Conservation (phyloP, 2,888 invertebrate genomes). For the Bombylius major region DNA sequence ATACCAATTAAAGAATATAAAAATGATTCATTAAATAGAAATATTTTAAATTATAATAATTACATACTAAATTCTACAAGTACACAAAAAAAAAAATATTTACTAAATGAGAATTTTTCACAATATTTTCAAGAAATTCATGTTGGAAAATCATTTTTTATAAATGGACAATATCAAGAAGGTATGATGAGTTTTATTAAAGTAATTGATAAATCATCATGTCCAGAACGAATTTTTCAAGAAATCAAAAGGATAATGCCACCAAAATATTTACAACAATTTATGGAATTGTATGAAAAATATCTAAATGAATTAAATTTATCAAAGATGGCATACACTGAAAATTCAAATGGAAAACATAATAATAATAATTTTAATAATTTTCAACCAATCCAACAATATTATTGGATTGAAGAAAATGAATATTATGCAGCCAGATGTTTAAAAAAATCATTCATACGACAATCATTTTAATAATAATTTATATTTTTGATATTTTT, state of each 20-base stretch:
- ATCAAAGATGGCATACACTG: too few species aligned
- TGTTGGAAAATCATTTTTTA: neutral
- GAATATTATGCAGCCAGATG: neutral
- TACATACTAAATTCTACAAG: too few species aligned
- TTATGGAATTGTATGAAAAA: neutral
- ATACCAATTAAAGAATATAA: too few species aligned
- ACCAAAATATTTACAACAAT: too few species aligned
- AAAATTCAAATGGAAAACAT: too few species aligned
- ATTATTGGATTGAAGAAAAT: neutral
- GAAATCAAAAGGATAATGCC: neutral
- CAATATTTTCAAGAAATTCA: neutral
- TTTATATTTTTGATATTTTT: too few species aligned
- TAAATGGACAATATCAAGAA: neutral
- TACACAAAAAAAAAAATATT: too few species aligned
- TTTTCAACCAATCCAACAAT: neutral
- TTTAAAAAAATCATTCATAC: neutral
- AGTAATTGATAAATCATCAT: neutral
- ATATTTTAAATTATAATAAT: too few species aligned
- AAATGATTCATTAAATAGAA: too few species aligned
- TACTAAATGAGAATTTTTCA: too few species aligned
- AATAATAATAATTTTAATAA: too few species aligned
- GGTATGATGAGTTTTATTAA: neutral
- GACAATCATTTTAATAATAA: too few species aligned
- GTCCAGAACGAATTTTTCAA: neutral
- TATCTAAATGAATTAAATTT: neutral